These are phyloP conservation scores for Cassiopea xamachana DNA, from an alignment of 30 jellyfish, hydroid and myxozoan species.

Conservation along the genomic window DNA sequence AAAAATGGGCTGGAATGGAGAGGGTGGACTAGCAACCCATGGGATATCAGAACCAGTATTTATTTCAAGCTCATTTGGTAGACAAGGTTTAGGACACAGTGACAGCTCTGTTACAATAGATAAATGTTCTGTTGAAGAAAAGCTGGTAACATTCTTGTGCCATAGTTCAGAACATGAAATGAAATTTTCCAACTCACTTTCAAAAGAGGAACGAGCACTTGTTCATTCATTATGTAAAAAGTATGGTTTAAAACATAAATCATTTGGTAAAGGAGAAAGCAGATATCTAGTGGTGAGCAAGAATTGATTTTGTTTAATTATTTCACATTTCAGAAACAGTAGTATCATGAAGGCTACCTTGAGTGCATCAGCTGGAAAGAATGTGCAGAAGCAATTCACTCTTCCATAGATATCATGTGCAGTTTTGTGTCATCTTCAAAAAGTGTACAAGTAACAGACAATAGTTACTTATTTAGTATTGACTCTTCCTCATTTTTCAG, in stretches of 20 bases:
- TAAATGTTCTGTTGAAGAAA: conserved; percentile 65
- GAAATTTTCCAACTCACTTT: conserved; percentile 77
- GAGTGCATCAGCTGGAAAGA: neutral
- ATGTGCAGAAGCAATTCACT: neutral
- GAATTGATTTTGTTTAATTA: neutral
- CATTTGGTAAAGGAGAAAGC: conserved; percentile 80
- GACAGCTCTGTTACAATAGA: conserved; percentile 33
- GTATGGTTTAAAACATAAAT: conserved; percentile 78
- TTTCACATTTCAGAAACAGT: conserved; percentile 31
- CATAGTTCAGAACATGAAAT: conserved; percentile 62
- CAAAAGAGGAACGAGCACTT: conserved; percentile 90
- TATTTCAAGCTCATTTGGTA: conserved; percentile 73
- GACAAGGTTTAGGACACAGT: conserved; percentile 87
- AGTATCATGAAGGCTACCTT: neutral
- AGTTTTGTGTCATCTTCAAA: neutral
- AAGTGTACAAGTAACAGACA: too few species aligned
- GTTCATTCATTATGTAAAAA: conserved; percentile 79
- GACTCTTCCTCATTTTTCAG: too few species aligned
- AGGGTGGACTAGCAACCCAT: conserved; percentile 85
- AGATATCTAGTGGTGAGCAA: conserved; percentile 87
- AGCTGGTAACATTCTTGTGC: conserved; percentile 58
- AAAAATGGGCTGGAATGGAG: conserved; percentile 98
- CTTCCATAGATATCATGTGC: neutral
- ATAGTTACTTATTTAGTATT: too few species aligned
- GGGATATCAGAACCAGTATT: conserved; percentile 93